These are phyloP conservation scores for Phrynocephalus forsythii DNA, from an alignment of 2,797 vertebrate genomes.

Conservation along the genomic window DNA sequence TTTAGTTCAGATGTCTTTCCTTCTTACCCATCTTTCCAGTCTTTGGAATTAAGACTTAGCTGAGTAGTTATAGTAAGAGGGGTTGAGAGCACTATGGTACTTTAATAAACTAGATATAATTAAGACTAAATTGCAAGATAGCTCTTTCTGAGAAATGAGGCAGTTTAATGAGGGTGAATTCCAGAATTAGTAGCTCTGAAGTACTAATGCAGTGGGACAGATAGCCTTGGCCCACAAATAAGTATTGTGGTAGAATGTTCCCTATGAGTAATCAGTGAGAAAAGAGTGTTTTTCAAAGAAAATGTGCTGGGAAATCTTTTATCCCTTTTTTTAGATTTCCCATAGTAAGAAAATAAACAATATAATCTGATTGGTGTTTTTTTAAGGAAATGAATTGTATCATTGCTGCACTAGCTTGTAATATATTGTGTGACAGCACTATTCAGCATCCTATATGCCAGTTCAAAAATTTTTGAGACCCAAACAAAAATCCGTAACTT, in stretches of 20 bases:
- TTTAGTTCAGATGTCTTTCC: constrained; percentile 31
- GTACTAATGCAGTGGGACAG: constrained; percentile 60
- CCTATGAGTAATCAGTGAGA: constrained; percentile 28
- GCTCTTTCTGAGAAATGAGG: constrained; percentile 67
- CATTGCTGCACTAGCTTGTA: too few species aligned
- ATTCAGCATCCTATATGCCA: too few species aligned
- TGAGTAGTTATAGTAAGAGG: constrained; percentile 32
- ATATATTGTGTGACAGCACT: too few species aligned
- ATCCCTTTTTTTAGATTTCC: background rate
- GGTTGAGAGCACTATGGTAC: constrained; percentile 35
- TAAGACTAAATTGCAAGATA: constrained; percentile 51
- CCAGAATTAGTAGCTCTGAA: constrained; percentile 60
- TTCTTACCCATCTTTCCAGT: constrained; percentile 36
- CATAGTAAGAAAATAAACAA: background rate
- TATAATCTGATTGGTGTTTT: too few species aligned
- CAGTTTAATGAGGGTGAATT: constrained; percentile 62
- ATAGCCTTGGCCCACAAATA: constrained; percentile 57
- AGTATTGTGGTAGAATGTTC: constrained; percentile 12
- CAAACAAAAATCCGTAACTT: too few species aligned
- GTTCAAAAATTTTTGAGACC: too few species aligned
- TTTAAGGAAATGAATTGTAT: too few species aligned
- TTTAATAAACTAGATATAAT: constrained; percentile 63
- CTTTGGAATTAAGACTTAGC: constrained; percentile 38
- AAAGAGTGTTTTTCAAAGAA: background rate
- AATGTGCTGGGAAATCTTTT: background rate